A percentile compares a stretch with the other conserved stretches of the same genome.
Conservation (phyloP, 2,888 invertebrate species). For the Nomada goodeniana region DNA sequence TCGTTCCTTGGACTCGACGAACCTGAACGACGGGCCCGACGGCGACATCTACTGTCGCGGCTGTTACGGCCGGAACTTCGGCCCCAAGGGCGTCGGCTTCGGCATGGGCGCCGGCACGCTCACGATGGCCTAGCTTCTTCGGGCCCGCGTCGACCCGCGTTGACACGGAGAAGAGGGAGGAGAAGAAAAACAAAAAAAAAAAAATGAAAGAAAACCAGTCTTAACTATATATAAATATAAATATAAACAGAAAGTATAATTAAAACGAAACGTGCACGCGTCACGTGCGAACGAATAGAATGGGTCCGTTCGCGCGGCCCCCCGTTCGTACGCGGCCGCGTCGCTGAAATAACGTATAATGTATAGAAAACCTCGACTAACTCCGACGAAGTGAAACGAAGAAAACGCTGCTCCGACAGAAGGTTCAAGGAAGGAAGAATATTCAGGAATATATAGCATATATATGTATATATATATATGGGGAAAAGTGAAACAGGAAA, state of each 20-base stretch:
- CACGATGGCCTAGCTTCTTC: conserved; percentile 90
- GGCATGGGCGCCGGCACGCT: conserved; percentile 96
- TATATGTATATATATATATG: too few species aligned
- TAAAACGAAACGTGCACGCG: conserved; percentile 31
- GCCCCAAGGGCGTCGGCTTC: conserved; percentile 95
- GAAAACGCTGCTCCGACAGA: conserved; percentile 47
- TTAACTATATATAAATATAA: conserved; percentile 59
- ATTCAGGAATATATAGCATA: too few species aligned
- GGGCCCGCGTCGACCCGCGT: conserved; percentile 35
- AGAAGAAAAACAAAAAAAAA: too few species aligned
- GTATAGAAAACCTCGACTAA: conserved; percentile 63
- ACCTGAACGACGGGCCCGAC: conserved; percentile 95
- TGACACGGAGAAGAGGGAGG: background rate
- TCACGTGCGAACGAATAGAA: background rate
- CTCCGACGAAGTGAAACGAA: conserved; percentile 48
- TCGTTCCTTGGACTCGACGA: conserved; percentile 95
- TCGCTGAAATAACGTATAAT: conserved; percentile 29
- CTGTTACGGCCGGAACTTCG: conserved; percentile 94
- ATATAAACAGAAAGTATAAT: conserved; percentile 57
- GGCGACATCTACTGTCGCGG: conserved; percentile 97
- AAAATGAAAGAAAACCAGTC: conserved; percentile 43
- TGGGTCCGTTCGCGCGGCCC: too few species aligned
- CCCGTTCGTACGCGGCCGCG: too few species aligned
- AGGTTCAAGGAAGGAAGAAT: background rate
- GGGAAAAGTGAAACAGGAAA: background rate